Conservation (phyloP, 2,888 invertebrate genomes). For the Euzophera pinguis region DNA sequence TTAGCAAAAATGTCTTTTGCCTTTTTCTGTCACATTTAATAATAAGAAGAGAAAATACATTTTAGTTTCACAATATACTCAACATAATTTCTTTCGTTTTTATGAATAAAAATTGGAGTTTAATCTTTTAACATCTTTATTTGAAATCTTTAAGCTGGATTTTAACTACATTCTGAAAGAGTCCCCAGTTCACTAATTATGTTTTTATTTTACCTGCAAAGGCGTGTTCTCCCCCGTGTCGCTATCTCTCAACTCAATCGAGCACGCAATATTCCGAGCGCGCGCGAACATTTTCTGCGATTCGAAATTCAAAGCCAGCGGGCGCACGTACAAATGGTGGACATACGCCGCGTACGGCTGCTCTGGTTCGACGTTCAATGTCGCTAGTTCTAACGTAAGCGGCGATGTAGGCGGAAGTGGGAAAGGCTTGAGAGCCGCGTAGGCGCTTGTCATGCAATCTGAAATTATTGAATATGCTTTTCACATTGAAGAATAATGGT, state of each 20-base stretch:
- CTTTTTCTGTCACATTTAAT: no score
- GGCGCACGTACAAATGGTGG: slow-evolving; percentile 96
- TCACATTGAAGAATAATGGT: no score
- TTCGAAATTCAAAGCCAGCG: slow-evolving; percentile 91
- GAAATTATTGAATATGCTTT: no score
- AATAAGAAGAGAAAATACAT: no score
- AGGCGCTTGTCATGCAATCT: slow-evolving; percentile 92
- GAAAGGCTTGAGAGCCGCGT: slow-evolving; percentile 92
- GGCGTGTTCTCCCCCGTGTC: slow-evolving; percentile 82
- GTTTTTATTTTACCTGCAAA: slow-evolving; percentile 81
- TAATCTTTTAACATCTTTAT: no score
- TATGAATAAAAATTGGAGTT: no score
- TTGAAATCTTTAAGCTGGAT: no score
- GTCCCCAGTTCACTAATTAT: no score
- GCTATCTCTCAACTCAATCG: slow-evolving; percentile 91
- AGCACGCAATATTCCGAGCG: slow-evolving; percentile 96
- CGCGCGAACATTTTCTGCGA: slow-evolving; percentile 94
- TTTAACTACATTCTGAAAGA: no score
- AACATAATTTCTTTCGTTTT: no score
- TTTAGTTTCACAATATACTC: no score
- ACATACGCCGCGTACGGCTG: slow-evolving; percentile 91
- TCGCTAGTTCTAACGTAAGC: slow-evolving; percentile 91
- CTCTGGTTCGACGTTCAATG: slow-evolving; percentile 86
- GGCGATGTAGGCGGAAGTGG: slow-evolving; percentile 87
- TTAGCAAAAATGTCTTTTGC: no score